Conservation (phyloP, 1,140 invertebrate genomes). For the Aphelenchoides avenae region DNA sequence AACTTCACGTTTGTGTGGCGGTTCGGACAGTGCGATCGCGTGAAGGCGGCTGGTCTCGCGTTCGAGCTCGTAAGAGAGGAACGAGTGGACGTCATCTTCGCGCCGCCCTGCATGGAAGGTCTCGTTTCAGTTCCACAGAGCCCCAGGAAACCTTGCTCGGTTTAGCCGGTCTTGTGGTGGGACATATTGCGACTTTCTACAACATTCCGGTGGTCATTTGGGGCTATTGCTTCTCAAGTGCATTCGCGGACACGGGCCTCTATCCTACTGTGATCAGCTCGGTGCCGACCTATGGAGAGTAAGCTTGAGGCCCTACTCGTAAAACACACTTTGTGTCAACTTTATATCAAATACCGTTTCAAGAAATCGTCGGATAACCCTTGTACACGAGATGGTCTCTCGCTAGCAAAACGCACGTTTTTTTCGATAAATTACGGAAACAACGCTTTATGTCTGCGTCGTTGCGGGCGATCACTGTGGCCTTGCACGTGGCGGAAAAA, state of each 20-base stretch:
- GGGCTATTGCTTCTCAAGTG: conserved; percentile 19
- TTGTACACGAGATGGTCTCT: no score
- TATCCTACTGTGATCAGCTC: conserved; percentile 16
- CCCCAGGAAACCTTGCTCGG: not conserved
- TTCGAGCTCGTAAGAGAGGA: conserved; percentile 25
- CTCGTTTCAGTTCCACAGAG: not conserved
- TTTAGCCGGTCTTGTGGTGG: conserved; percentile 9
- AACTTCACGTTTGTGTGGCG: conserved; percentile 30
- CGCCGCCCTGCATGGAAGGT: conserved; percentile 30
- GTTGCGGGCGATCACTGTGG: no score
- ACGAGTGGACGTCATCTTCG: conserved; percentile 16
- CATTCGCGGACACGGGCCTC: not conserved
- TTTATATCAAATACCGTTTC: no score
- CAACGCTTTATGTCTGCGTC: no score
- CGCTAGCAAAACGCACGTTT: no score
- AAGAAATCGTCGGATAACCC: no score
- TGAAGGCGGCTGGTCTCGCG: conserved; percentile 8
- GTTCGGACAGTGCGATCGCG: conserved; percentile 21
- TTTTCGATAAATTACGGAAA: no score
- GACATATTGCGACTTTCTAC: conserved; percentile 24
- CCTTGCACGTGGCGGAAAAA: no score
- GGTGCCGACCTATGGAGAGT: conserved; percentile 21
- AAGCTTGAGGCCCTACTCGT: no score
- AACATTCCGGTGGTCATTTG: conserved; percentile 25
- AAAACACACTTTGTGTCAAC: no score